Percentiles rank a stretch among this genome's conserved stretches.
Conservation (phyloP, 2,888 invertebrate species). For the Temnothorax rugatulus region DNA sequence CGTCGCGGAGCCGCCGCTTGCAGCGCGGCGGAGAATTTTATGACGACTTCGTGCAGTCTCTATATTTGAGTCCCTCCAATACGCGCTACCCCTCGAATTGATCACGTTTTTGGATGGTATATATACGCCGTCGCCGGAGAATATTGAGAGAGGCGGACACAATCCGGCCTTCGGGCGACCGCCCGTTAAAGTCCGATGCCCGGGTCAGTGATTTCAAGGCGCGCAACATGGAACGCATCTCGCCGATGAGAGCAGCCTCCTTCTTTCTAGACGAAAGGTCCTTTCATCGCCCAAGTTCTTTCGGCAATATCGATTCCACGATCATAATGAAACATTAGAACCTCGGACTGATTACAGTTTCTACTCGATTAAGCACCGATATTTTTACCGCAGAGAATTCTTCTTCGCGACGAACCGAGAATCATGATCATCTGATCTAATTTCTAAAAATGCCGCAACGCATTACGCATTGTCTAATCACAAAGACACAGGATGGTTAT, state of each 20-base stretch:
- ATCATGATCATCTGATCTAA: not conserved
- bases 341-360: slow-evolving; percentile 1
- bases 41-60: slow-evolving; percentile 69
- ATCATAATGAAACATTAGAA: slow-evolving; percentile 26
- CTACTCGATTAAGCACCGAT: slow-evolving; percentile 1
- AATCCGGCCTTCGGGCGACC: slow-evolving; percentile 57
- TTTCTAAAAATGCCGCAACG: not conserved
- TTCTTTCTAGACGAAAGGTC: slow-evolving; percentile 30
- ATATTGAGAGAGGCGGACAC: slow-evolving; percentile 64
- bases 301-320: not conserved
- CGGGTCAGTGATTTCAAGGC: slow-evolving; percentile 59
- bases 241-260: slow-evolving; percentile 33
- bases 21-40: slow-evolving; percentile 69
- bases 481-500: not conserved
- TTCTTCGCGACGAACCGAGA: not conserved
- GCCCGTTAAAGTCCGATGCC: slow-evolving; percentile 65
- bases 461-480: not conserved
- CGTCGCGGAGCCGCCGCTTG: slow-evolving; percentile 61
- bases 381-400: not conserved
- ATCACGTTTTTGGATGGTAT: slow-evolving; percentile 68
- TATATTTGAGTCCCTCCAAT: slow-evolving; percentile 64
- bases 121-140: slow-evolving; percentile 50
- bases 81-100: slow-evolving; percentile 64
- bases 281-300: slow-evolving; percentile 4
- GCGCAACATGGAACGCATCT: slow-evolving; percentile 53